Conservation (phyloP, 2,797 vertebrate genomes). For the Gobionotothen gibberifrons region DNA sequence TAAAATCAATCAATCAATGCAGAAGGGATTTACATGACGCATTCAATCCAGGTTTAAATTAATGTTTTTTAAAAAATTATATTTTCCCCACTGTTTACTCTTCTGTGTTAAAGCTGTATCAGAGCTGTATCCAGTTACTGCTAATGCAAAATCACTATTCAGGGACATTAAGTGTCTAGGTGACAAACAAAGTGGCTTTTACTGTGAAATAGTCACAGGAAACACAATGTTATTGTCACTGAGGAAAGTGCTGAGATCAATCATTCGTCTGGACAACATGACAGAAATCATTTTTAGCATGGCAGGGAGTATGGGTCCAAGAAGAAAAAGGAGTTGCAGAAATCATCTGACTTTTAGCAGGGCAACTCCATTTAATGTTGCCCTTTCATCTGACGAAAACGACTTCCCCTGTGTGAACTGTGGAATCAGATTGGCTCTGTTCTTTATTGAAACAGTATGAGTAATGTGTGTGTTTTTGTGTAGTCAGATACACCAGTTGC, state of each 20-base stretch:
- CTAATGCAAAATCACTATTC: too few relatives aligned
- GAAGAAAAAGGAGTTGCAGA: neutral
- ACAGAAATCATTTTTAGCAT: neutral
- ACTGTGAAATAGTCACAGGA: slow-evolving; percentile 9
- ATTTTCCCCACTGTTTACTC: neutral
- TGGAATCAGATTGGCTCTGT: neutral
- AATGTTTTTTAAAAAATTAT: too few relatives aligned
- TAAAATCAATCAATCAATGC: too few relatives aligned
- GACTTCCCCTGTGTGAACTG: neutral
- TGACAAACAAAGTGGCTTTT: neutral
- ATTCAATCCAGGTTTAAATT: too few relatives aligned
- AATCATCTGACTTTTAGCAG: neutral
- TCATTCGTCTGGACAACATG: neutral
- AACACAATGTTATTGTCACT: neutral
- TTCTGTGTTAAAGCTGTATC: neutral
- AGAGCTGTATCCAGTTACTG: neutral
- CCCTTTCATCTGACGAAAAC: neutral
- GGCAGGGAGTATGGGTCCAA: neutral
- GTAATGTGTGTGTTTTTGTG: neutral
- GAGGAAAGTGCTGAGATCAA: neutral
- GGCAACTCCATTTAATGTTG: neutral
- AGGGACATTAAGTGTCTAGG: neutral
- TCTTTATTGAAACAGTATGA: neutral
- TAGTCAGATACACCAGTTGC: neutral
- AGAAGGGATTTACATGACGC: neutral